Conservation (phyloP, 1,140 invertebrate species). For the Gonatopus flavifemur region DNA sequence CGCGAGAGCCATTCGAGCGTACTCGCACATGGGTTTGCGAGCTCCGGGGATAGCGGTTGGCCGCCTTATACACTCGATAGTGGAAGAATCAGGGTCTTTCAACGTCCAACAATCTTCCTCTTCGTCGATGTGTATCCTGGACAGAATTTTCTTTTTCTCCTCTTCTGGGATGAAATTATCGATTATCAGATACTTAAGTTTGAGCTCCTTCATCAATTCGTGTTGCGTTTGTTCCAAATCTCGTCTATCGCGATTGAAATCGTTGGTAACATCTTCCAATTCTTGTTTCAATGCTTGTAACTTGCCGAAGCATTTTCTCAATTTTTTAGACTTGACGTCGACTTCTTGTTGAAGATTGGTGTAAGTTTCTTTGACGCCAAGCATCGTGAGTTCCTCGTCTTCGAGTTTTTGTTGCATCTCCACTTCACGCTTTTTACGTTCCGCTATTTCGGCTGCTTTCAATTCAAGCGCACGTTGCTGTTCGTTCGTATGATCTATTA, state of each 20-base stretch:
- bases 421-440: conserved; percentile 79
- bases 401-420: conserved; percentile 79
- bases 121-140: conserved; percentile 81
- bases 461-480: conserved; percentile 90
- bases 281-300: conserved; percentile 66
- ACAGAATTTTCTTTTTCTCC: conserved; percentile 82
- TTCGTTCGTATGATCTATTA: conserved; percentile 95
- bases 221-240: conserved; percentile 81
- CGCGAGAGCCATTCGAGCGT: conserved; percentile 66
- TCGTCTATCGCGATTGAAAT: conserved; percentile 76
- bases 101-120: conserved; percentile 81
- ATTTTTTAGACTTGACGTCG: conserved; percentile 85
- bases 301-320: conserved; percentile 59
- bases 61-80: conserved; percentile 57
- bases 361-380: conserved; percentile 95
- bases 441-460: conserved; percentile 87
- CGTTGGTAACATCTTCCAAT: conserved; percentile 80
- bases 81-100: conserved; percentile 49
- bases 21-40: conserved; percentile 73
- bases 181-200: conserved; percentile 85
- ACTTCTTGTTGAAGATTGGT: conserved; percentile 92
- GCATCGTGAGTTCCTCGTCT: conserved; percentile 87
- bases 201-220: conserved; percentile 74
- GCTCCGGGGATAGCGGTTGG: conserved; percentile 67
- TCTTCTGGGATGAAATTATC: conserved; percentile 96